Conservation (phyloP, 2,113 vertebrate genomes). For the Ammospiza caudacuta region DNA sequence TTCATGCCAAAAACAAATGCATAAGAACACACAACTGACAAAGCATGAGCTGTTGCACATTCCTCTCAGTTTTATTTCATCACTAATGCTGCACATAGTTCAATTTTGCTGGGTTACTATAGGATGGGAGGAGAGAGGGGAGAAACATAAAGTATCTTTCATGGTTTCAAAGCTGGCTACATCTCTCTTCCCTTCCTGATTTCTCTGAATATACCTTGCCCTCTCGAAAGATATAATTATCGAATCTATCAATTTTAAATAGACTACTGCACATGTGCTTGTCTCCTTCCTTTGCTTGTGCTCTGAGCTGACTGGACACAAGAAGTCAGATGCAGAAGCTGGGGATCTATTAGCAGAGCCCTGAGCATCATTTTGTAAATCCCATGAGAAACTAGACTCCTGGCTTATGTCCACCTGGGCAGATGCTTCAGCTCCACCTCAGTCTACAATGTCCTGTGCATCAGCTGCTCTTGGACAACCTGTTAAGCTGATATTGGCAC, state of each 20-base stretch:
- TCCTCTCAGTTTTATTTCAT: not conserved
- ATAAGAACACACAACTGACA: not conserved
- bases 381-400: not conserved
- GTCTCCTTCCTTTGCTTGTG: not conserved
- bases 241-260: not conserved
- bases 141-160: not conserved
- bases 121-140: fast-evolving
- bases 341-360: not conserved
- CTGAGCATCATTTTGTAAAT: not conserved
- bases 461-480: not conserved
- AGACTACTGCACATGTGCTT: not conserved
- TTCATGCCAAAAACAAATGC: not conserved
- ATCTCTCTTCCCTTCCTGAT: not conserved
- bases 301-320: not conserved
- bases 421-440: not conserved
- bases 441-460: not conserved
- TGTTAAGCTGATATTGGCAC: not conserved
- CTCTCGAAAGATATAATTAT: not conserved
- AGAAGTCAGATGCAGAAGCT: not conserved
- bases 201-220: not conserved
- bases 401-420: not conserved
- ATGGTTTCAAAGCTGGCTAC: not conserved
- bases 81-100: not conserved
- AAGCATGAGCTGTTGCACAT: not conserved
- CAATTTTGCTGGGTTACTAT: not conserved